Evolutionary conservation across 2,797 vertebrate species (phyloP), one percentile per base, ranked within the genome.

Genomic region (Hippoglossus hippoglossus): DNA sequence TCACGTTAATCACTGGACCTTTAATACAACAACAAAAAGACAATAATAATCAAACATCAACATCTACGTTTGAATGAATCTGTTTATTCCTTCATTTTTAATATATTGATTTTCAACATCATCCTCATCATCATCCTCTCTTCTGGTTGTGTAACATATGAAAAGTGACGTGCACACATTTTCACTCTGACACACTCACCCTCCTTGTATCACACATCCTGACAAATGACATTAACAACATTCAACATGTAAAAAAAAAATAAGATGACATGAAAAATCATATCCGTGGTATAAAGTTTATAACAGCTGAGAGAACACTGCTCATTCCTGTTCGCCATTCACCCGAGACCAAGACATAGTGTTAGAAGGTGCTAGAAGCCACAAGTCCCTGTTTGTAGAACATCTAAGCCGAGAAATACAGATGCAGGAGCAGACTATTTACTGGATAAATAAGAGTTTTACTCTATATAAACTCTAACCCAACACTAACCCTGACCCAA

Each of bases 11-110:
- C 34, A 11, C 10, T 36, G 34, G 34, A 36, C 36, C 11, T 11
- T 4, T 39, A 11, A 39, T 9, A 12, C 36, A 12, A n/a, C 7
- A 39, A 55, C 10, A n/a, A 58, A 19, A 19, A 10, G 4, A 25
- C 50, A n/a, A 46, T 11, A 59, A 21, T 2, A 57, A 60, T 26
- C 0, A 34, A 25, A 46, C 60, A 25, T 6, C n/a, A 59, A 0
- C 5, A 0, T 6, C 1, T 16, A 21, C 25, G 46, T 63, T 73
- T 63, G 26, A 59, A 69, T 57, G 18, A 16, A 74, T 75, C 16
- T n/a, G 24, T 90, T 88, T 88, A 87, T 85, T 86, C 71, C 8
- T 78, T 81, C 0, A 79, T 85, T 82, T 86, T 69, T 73, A 88
- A 90, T 73, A 77, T 39, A 39, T 39, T 4, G 77, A 88, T 83